A percentile compares a stretch with the other conserved stretches of the same genome.
phyloP scores from a whole-genome alignment of 2,888 invertebrate genomes.

The Eupithecia exiguata region DNA sequence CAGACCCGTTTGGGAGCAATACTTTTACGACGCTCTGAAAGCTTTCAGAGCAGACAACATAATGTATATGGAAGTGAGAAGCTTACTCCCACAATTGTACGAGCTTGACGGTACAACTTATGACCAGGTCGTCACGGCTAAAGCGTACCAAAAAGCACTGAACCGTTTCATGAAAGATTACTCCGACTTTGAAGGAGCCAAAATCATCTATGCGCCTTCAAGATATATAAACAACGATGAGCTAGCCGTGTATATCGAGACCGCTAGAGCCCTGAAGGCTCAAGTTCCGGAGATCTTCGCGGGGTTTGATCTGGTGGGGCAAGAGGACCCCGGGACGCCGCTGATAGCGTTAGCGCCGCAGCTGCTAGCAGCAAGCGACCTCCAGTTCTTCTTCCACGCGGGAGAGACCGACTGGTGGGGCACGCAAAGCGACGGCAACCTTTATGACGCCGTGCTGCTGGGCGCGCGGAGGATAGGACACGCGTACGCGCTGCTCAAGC shows the following conservation, averaged over 20 bases:
- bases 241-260: constrained; percentile 73
- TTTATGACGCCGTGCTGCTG: constrained; percentile 89
- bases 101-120: constrained; percentile 86
- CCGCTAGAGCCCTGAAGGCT: constrained; percentile 68
- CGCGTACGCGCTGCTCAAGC: constrained; percentile 89
- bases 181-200: constrained; percentile 87
- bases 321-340: constrained; percentile 88
- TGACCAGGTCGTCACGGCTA: constrained; percentile 81
- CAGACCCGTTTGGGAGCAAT: constrained; percentile 86
- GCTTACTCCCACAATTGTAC: constrained; percentile 85
- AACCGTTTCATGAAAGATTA: constrained; percentile 83
- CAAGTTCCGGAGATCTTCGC: constrained; percentile 86
- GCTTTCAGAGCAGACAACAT: constrained; percentile 87
- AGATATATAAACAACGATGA: constrained; percentile 71
- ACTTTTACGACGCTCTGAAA: constrained; percentile 85
- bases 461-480: constrained; percentile 91
- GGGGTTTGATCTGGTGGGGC: constrained; percentile 92
- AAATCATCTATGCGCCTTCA: constrained; percentile 87
- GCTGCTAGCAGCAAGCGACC: constrained; percentile 74
- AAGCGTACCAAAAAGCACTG: constrained; percentile 83
- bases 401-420: constrained; percentile 92
- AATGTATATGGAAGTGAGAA: constrained; percentile 87
- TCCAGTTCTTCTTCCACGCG: constrained; percentile 90
- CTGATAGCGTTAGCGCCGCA: constrained; percentile 85
- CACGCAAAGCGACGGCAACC: constrained; percentile 86